Base-by-base conservation (phyloP, 2,113 vertebrate genomes). In the Spheniscus mendiculus region DNA sequence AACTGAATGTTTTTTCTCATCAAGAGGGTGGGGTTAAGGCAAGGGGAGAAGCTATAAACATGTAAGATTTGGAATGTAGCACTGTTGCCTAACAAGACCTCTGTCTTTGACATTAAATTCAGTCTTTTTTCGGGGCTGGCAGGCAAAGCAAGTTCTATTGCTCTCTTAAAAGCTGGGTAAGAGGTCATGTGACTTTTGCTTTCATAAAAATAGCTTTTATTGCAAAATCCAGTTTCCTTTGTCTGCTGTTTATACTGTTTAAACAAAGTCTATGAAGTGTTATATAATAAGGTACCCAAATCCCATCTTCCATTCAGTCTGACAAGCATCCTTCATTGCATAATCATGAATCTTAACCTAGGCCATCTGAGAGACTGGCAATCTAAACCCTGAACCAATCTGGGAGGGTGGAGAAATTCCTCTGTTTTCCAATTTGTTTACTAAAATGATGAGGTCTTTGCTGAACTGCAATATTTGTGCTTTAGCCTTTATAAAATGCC, bases 141-240 rank as follows among this genome's bases (percentile, higher is more conserved):
- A 97, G 78, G 87, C 81, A 93, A 95, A 97, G 86, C 70, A 70
- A 86, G 83, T 96, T 96, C 89, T 96, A 11, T 91, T 94, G 65
- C 71, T 91, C 79, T 90, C 56, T 70, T 93, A 87, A 95, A 92
- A 90, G 36, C 84, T 94, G 89, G 36, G 65, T 83, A 76, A 83
- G 90, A 87, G 15, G 67, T 94, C 94, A 86, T 61, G 92, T 89
- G 92, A 96, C 53, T 93, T 97, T 96, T 71, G 52, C 86, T 94
- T 93, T 97, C 59, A 49, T 93, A 97, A 97, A 97, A 97, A 90
- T 96, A 97, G 58, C 77, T 95, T 94, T 95, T 94, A 94, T 97
- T 97, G 96, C 93, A 96, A 96, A 98, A 96, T 87, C 44, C 72
- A 74, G 58, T 94, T 96, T 96, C 83, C 78, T 95, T 96, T 96